Evolutionary conservation across 2,113 vertebrate species (phyloP), one percentile per base, ranked within the genome.

Genomic region (Antechinus stuartii): DNA sequence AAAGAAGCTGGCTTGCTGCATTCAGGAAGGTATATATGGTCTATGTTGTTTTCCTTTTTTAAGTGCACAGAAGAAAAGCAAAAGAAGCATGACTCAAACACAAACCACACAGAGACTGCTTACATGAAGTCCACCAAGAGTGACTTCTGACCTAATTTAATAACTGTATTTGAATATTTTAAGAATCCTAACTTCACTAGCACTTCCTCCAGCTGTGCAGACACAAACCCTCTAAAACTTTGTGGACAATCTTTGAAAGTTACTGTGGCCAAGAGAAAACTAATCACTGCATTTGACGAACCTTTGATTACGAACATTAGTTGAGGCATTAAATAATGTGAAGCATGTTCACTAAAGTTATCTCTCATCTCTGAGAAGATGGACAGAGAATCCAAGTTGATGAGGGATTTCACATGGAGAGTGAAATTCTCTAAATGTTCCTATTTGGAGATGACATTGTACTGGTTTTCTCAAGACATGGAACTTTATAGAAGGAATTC

Each of bases 1-100:
- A 97, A 98, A 92, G 50, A 97, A 95, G 22, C 93, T 97, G 57
- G 47, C 55, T 94, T 92, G 96, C 89, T 12, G 94, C 90, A 96
- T 92, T 95, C 96, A n/a, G 35, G 30, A 12, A 68, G 35, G 7
- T 8, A 42, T 84, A 84, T 23, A 23, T 7, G n/a, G 68, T 2
- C 16, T 7, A 2, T 84, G 68, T 2, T 22, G 16, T 42, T 42
- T 84, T 61, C 35, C 1, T 68, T 68, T 68, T 68, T 68, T 68
- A 68, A 68, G 30, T 68, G 30, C 30, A 30, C 57, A 30, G 27
- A 61, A 61, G 27, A 12, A 61, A 27, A 61, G 57, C 2, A 30
- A 57, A 57, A 57, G 24, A 57, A 57, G 8, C 8, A 56, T 26
- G 55, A 56, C 24, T 56, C 23, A 56, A 25, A 56, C 25, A 56